Evolutionary conservation across 2,888 invertebrate species (phyloP).

Genomic region (Drosophila subsilvestris): DNA sequence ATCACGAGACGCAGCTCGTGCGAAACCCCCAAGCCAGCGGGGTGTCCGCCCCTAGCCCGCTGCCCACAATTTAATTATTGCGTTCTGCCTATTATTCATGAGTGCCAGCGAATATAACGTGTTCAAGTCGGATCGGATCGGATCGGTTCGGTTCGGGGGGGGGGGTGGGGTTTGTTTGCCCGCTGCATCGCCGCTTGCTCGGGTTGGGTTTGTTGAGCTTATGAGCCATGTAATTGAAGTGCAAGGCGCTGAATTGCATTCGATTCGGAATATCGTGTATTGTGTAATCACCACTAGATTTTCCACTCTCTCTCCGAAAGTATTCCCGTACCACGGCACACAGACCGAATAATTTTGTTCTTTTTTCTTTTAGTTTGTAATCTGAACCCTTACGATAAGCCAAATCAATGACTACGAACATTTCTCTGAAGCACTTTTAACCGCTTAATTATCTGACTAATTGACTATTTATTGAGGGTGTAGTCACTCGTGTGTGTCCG

Average conservation of each 20-base stretch:
- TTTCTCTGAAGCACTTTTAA: conserved; percentile 3
- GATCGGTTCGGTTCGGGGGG: background rate
- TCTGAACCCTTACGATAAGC: conserved; percentile 20
- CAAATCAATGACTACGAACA: background rate
- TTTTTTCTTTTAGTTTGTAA: background rate
- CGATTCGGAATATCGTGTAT: conserved; percentile 1
- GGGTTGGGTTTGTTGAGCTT: conserved; percentile 34
- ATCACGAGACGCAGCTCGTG: conserved; percentile 75
- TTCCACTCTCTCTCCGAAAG: conserved; percentile 1
- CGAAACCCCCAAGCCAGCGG: conserved; percentile 45
- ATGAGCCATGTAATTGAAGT: conserved; percentile 68
- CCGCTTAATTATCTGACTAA: conserved; percentile 39
- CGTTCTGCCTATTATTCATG: conserved; percentile 59
- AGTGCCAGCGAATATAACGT: conserved; percentile 39
- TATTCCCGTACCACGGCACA: conserved; percentile 11
- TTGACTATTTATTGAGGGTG: conserved; percentile 31
- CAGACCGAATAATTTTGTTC: background rate
- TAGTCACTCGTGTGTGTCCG: conserved; percentile 31
- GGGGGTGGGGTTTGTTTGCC: conserved; percentile 31
- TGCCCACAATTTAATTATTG: conserved; percentile 52
- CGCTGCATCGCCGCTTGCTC: conserved; percentile 4
- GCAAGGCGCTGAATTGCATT: conserved; percentile 22
- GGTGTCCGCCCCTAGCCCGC: conserved; percentile 34
- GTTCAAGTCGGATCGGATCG: conserved; percentile 18
- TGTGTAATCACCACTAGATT: conserved; percentile 16